Evolutionary conservation across 2,113 vertebrate genomes (phyloP), one percentile per base, ranked within the genome.

Genomic region (Onychostoma macrolepis): DNA sequence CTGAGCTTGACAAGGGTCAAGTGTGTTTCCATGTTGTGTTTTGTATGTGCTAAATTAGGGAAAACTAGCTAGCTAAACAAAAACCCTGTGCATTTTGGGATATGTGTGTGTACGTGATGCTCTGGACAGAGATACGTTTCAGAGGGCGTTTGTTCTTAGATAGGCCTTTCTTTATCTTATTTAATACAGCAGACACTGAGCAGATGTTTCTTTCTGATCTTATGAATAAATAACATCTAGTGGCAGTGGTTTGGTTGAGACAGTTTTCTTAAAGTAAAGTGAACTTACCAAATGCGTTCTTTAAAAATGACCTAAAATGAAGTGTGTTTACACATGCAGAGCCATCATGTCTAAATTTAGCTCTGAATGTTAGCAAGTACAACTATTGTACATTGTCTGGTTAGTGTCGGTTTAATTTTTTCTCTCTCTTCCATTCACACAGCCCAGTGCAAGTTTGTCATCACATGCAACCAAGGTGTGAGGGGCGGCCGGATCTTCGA

Each of bases 371-470:
- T 72, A 41, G 10, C 17, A 72, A 38, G 71, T 7, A 74, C 21
- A 74, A 36, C 71, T 26, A 15, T 28, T 45, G 12, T 76, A 48
- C 21, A 48, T 50, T 71, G 21, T 30, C 43, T 48, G 26, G 43
- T 28, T n/a, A 24, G 41, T 15, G 11, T 75, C 48, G 1, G 21
- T 36, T 86, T 36, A 24, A 33, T 38, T 81, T 4, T 77, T 24
- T 76, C 36, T 85, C 38, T 78, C 43, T 78, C 17, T 87, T 56
- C 28, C 69, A 24, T 53, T 72, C 33, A 63, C 76, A 10, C 90
- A 97, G 97, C 97, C 89, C 94, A 94, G 90, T 98, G 97, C 92
- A 97, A 96, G 93, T 97, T 95, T 41, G 93, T 98, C 83, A 92
- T 99, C 90, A 99, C 97, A 41, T 96, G 94, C 91, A 97, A 98